Percentiles rank a stretch among this genome's conserved stretches.
Conservation (phyloP, 2,113 vertebrate species). For the Spea bombifrons region DNA sequence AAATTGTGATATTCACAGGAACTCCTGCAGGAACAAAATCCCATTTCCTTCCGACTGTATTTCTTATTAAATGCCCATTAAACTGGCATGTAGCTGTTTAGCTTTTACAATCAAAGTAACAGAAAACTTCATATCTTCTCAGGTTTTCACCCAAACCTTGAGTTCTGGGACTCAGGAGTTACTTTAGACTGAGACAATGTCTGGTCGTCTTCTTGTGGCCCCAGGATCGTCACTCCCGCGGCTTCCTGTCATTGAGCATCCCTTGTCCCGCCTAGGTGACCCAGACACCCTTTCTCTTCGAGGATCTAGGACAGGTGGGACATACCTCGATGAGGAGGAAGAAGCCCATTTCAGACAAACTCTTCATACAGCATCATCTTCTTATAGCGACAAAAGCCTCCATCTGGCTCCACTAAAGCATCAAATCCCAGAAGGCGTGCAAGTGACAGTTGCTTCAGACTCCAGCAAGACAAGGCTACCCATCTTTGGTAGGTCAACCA, state of each 20-base stretch:
- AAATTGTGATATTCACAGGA: too few species aligned
- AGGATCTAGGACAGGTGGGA: slow-evolving; percentile 38
- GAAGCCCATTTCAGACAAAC: slow-evolving; percentile 8
- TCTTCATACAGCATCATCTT: slow-evolving; percentile 14
- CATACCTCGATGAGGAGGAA: slow-evolving; percentile 29
- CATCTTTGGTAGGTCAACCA: slow-evolving; percentile 45
- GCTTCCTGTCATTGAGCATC: slow-evolving; percentile 52
- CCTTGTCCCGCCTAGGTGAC: slow-evolving; percentile 47
- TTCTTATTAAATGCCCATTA: too few species aligned
- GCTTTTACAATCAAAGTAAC: too few species aligned
- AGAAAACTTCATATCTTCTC: background rate
- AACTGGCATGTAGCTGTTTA: too few species aligned
- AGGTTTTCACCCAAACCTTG: background rate
- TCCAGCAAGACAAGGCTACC: slow-evolving; percentile 42
- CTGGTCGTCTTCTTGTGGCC: slow-evolving; percentile 10
- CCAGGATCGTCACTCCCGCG: slow-evolving; percentile 34
- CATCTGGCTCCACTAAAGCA: background rate
- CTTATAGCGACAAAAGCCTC: background rate
- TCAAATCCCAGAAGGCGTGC: slow-evolving; percentile 47
- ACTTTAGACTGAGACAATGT: slow-evolving; percentile 4
- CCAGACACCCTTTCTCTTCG: slow-evolving; percentile 50
- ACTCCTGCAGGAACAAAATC: too few species aligned
- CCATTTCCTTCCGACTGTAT: too few species aligned
- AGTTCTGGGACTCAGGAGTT: background rate
- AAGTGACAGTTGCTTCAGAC: slow-evolving; percentile 19